phyloP scores from a whole-genome alignment of 30 jellyfish, hydroid and myxozoan species.

The Morbakka virulenta region DNA sequence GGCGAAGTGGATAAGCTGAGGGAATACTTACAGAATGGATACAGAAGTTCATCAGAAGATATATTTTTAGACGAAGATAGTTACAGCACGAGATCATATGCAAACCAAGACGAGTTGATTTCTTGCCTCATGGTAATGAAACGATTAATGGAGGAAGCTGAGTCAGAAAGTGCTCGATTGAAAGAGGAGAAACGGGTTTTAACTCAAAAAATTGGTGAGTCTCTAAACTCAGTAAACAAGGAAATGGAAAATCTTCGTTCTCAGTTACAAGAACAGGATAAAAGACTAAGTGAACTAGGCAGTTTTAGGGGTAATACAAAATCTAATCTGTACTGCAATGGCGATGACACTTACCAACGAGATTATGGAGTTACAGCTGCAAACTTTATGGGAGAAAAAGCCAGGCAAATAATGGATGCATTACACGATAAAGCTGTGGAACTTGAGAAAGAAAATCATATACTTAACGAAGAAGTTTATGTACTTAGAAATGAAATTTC shows the following conservation, averaged over 20 bases:
- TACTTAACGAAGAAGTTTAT: constrained; percentile 6
- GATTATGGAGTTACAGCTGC: background rate
- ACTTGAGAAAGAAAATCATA: background rate
- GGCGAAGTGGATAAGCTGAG: constrained; percentile 66
- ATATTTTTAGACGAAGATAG: constrained; percentile 52
- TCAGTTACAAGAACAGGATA: constrained; percentile 65
- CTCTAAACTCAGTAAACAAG: constrained; percentile 59
- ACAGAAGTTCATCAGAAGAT: constrained; percentile 65
- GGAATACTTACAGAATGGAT: constrained; percentile 32
- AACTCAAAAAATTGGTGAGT: constrained; percentile 67
- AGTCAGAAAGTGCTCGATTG: constrained; percentile 70
- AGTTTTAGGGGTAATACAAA: background rate
- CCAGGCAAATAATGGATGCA: background rate
- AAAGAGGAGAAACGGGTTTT: constrained; percentile 66
- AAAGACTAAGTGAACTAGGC: constrained; percentile 54
- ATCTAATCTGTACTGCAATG: background rate
- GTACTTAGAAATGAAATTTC: background rate
- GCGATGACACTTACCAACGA: background rate
- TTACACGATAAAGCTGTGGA: constrained; percentile 7
- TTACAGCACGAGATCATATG: constrained; percentile 22
- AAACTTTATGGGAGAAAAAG: background rate
- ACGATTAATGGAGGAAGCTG: constrained; percentile 82
- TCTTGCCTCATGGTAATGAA: constrained; percentile 65
- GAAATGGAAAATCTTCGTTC: constrained; percentile 61
- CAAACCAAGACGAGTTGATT: constrained; percentile 70